These are phyloP conservation scores for Papilio polyxenes DNA, from an alignment of 1,140 invertebrate genomes.

Conservation along the genomic window DNA sequence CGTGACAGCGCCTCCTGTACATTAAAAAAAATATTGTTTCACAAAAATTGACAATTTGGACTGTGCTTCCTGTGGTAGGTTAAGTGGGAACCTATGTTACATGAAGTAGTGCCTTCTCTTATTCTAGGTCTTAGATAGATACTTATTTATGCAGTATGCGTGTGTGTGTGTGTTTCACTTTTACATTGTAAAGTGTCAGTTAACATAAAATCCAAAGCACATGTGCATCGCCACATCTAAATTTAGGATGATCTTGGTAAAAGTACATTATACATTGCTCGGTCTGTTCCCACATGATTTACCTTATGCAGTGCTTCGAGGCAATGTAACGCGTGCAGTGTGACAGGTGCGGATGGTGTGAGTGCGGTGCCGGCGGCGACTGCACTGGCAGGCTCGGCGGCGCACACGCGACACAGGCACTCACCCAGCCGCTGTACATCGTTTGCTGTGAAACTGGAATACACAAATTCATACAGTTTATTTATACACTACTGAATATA, in stretches of 20 bases:
- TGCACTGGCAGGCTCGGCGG: conserved; percentile 92
- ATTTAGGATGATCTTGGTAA: too few species aligned
- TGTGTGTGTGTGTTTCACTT: too few species aligned
- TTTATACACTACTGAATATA: too few species aligned
- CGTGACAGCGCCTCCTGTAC: conserved; percentile 85
- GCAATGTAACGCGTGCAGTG: conserved; percentile 67
- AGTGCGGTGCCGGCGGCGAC: conserved; percentile 87
- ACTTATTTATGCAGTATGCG: too few species aligned
- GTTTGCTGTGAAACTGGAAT: conserved; percentile 83
- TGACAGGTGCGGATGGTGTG: conserved; percentile 86
- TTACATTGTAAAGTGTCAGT: too few species aligned
- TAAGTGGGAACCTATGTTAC: too few species aligned
- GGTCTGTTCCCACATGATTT: not conserved
- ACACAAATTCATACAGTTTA: not conserved
- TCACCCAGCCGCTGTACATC: conserved; percentile 91
- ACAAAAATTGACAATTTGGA: not conserved
- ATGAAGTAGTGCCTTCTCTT: too few species aligned
- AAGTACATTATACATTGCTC: not conserved
- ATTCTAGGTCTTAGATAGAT: too few species aligned
- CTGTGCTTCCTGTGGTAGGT: not conserved
- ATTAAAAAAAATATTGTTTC: not conserved
- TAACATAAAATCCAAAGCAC: too few species aligned
- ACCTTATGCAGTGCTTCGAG: conserved; percentile 72
- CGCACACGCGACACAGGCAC: conserved; percentile 81
- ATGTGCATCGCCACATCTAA: too few species aligned